Evolutionary conservation across 2,113 vertebrate species (phyloP).

Genomic region (Coryphaenoides rupestris): DNA sequence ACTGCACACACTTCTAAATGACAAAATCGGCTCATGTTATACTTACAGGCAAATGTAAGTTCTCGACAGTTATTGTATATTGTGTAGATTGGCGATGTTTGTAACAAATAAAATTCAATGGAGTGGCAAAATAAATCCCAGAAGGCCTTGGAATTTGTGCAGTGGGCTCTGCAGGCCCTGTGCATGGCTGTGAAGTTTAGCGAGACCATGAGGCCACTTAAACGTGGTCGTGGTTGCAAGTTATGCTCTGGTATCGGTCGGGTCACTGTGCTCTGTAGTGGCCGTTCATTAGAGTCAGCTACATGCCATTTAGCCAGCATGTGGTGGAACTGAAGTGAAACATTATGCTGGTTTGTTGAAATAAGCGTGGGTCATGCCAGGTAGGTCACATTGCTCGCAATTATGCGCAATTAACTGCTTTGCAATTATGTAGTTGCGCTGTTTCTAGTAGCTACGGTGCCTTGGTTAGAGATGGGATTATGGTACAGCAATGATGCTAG

Average conservation of each 20-base stretch:
- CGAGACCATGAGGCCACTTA: not conserved
- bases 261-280: not conserved
- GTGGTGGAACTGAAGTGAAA: not conserved
- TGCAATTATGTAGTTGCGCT: not conserved
- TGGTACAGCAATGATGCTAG: not conserved
- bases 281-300: constrained; percentile 1
- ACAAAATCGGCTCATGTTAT: too few relatives aligned
- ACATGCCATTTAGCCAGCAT: not conserved
- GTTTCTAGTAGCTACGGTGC: not conserved
- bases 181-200: not conserved
- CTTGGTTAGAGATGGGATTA: not conserved
- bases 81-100: too few relatives aligned
- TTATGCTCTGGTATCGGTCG: not conserved
- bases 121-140: too few relatives aligned
- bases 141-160: not conserved
- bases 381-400: not conserved
- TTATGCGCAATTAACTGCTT: not conserved
- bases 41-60: too few relatives aligned
- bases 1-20: too few relatives aligned
- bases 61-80: too few relatives aligned
- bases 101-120: too few relatives aligned
- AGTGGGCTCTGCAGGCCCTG: not conserved
- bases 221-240: not conserved
- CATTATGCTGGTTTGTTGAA: not conserved
- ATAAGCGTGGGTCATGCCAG: not conserved